Evolutionary conservation across 2,113 vertebrate genomes (phyloP).

Genomic region (Tachysurus vachellii): DNA sequence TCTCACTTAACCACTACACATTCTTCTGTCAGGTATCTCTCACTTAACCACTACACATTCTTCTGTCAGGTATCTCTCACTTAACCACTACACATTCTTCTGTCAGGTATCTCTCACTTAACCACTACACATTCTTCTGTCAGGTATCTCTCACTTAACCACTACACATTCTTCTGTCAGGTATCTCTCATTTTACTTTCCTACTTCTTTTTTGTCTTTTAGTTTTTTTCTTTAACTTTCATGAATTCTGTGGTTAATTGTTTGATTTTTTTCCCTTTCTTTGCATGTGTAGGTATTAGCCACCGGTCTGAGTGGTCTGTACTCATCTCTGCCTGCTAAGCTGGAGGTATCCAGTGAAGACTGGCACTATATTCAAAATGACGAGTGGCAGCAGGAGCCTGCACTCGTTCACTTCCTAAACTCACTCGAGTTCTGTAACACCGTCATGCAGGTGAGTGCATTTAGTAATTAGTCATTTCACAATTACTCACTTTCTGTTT

Average conservation of each 20-base stretch:
- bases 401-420: conserved; percentile 94
- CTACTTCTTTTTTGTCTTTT: neutral
- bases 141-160: neutral
- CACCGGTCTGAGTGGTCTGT: conserved; percentile 93
- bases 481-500: neutral
- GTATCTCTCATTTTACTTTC: neutral
- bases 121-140: conserved; percentile 61
- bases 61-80: neutral
- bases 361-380: conserved; percentile 90
- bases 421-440: conserved; percentile 96
- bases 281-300: conserved; percentile 89
- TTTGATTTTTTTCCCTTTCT: neutral
- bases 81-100: neutral
- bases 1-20: neutral
- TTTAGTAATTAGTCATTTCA: too few species aligned
- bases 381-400: conserved; percentile 89
- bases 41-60: neutral
- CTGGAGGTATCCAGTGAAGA: conserved; percentile 88
- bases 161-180: neutral
- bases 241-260: neutral
- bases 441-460: conserved; percentile 87
- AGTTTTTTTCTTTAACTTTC: neutral
- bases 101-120: neutral
- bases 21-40: neutral
- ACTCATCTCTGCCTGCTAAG: conserved; percentile 92